A percentile compares a stretch with the other conserved stretches of the same genome.
These are phyloP conservation scores for Hipposideros armiger DNA, from an alignment of 2,113 vertebrate species.

Conservation along the genomic window DNA sequence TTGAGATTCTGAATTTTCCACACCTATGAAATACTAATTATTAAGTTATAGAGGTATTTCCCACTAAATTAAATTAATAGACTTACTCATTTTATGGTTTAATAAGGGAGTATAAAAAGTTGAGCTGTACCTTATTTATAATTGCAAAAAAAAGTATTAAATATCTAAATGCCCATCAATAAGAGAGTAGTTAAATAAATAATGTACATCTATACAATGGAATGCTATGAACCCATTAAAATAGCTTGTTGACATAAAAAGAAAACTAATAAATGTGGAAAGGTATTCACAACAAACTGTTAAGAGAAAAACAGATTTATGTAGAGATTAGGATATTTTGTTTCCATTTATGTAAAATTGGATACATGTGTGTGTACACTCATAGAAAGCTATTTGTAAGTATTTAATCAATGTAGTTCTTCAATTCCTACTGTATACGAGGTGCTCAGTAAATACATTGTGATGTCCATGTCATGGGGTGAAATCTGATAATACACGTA, in stretches of 20 bases:
- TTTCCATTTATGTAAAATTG: conserved; percentile 33
- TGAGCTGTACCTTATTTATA: conserved; percentile 71
- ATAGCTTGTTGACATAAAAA: conserved; percentile 58
- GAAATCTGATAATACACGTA: not conserved
- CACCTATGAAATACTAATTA: conserved; percentile 82
- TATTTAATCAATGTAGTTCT: not conserved
- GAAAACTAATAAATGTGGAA: conserved; percentile 50
- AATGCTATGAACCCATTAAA: conserved; percentile 48
- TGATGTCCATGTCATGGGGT: not conserved
- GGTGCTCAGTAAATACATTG: not conserved
- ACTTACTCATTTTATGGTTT: conserved; percentile 82
- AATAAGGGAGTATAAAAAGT: conserved; percentile 75
- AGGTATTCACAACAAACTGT: conserved; percentile 19
- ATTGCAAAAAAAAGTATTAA: conserved; percentile 68
- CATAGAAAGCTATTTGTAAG: not conserved
- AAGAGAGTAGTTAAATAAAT: conserved; percentile 66
- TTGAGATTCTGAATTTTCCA: conserved; percentile 81
- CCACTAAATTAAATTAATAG: conserved; percentile 83
- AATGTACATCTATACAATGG: conserved; percentile 24
- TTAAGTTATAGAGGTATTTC: conserved; percentile 81
- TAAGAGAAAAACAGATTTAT: not conserved
- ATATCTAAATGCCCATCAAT: conserved; percentile 66
- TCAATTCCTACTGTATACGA: not conserved
- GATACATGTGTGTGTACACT: not conserved
- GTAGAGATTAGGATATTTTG: not conserved